Percentiles rank a stretch among this genome's conserved stretches.
These are phyloP conservation scores for Ceuthmochares aereus DNA, from an alignment of 2,113 vertebrate species.

Conservation along the genomic window DNA sequence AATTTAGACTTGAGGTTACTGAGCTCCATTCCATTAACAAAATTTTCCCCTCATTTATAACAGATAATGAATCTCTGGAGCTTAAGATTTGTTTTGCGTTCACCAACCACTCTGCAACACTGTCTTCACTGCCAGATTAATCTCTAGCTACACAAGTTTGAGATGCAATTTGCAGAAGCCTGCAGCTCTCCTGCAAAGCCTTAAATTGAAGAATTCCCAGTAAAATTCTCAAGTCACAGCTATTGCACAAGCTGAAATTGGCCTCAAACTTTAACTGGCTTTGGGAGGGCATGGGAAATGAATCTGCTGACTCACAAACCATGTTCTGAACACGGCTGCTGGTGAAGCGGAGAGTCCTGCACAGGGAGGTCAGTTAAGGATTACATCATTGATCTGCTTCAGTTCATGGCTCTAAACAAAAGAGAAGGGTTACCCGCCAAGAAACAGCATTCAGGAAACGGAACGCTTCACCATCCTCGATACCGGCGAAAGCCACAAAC, in stretches of 20 bases:
- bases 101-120: not conserved
- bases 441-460: not conserved
- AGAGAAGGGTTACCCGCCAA: not conserved
- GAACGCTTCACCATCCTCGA: not conserved
- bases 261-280: not conserved
- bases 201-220: not conserved
- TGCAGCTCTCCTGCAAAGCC: not conserved
- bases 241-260: not conserved
- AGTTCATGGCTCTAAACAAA: conserved; percentile 20
- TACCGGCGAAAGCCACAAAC: not conserved
- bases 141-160: not conserved
- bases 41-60: not conserved
- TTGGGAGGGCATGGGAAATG: not conserved
- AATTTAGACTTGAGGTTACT: not conserved
- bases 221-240: not conserved
- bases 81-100: not conserved
- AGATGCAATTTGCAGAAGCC: not conserved
- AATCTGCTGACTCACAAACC: not conserved
- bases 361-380: not conserved
- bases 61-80: not conserved
- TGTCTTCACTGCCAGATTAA: not conserved
- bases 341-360: not conserved
- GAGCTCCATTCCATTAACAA: not conserved
- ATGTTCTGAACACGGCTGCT: not conserved
- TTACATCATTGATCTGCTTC: conserved; percentile 1